These are phyloP conservation scores for Cassiopea andromeda DNA, from an alignment of 30 jellyfish, hydroid and myxozoan species.

Conservation along the genomic window DNA sequence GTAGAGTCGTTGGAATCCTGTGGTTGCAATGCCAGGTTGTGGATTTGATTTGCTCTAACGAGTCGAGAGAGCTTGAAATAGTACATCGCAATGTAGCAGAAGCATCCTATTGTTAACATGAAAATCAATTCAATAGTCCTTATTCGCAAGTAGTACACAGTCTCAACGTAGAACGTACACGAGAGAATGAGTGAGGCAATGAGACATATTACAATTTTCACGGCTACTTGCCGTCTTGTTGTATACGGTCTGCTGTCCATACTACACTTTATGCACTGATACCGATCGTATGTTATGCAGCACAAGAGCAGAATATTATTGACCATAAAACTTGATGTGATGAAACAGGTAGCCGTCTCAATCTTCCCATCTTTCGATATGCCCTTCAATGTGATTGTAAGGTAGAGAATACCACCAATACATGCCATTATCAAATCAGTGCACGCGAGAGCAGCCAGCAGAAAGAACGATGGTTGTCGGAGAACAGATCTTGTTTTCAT, in stretches of 20 bases:
- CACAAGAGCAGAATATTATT: slow-evolving; percentile 22
- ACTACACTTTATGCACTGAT: slow-evolving; percentile 3
- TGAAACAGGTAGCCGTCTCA: slow-evolving; percentile 16
- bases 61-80: slow-evolving; percentile 3
- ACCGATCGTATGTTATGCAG: slow-evolving; percentile 32
- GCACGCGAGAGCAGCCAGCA: slow-evolving; percentile 38
- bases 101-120: not conserved
- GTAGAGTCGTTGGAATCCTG: not conserved
- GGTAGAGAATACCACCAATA: slow-evolving; percentile 1
- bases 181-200: not conserved
- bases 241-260: slow-evolving; percentile 3
- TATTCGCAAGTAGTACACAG: not conserved
- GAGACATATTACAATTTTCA: not conserved
- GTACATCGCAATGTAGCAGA: not conserved
- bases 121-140: slow-evolving; percentile 18
- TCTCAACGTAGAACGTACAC: not conserved
- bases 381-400: not conserved
- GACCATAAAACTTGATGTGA: not conserved
- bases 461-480: not conserved
- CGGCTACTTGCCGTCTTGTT: not conserved
- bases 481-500: not conserved
- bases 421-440: slow-evolving; percentile 23
- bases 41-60: not conserved
- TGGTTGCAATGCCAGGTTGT: not conserved
- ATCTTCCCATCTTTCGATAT: slow-evolving; percentile 1